Percentiles rank a stretch among this genome's conserved stretches.
These are phyloP conservation scores for Mobula hypostoma DNA, from an alignment of 2,113 vertebrate species.

Conservation along the genomic window DNA sequence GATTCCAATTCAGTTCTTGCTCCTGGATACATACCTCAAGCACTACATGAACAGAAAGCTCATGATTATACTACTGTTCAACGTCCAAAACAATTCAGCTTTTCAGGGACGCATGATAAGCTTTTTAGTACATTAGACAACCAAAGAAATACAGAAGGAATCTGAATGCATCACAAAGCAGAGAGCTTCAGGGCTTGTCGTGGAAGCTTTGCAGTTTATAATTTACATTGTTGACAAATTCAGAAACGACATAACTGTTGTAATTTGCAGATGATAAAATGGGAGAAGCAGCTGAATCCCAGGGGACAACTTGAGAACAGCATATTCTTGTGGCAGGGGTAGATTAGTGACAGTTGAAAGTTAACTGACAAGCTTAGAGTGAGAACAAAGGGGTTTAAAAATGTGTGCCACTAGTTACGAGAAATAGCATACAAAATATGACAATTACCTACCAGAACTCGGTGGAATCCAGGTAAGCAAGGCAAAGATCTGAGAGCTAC, in stretches of 20 bases:
- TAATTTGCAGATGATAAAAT: background rate
- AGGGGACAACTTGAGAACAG: background rate
- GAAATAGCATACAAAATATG: background rate
- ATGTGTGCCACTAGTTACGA: background rate
- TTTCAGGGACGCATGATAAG: background rate
- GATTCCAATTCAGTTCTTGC: too few species aligned
- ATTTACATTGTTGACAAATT: background rate
- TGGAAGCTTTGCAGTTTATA: background rate
- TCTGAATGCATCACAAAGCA: background rate
- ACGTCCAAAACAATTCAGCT: background rate
- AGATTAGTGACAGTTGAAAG: background rate
- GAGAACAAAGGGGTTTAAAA: background rate
- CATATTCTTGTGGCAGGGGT: background rate
- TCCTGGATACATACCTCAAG: too few species aligned
- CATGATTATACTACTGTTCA: background rate
- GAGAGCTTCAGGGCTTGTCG: background rate
- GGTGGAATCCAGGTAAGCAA: slow-evolving; percentile 76
- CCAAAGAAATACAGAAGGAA: background rate
- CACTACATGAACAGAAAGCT: background rate
- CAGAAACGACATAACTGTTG: background rate
- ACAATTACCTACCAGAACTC: slow-evolving; percentile 62
- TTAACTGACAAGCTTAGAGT: background rate
- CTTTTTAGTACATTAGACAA: background rate
- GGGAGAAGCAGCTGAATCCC: background rate
- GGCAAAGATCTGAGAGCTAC: slow-evolving; percentile 66